These are phyloP conservation scores for Globodera rostochiensis DNA, from an alignment of 1,140 invertebrate genomes.

Conservation along the genomic window DNA sequence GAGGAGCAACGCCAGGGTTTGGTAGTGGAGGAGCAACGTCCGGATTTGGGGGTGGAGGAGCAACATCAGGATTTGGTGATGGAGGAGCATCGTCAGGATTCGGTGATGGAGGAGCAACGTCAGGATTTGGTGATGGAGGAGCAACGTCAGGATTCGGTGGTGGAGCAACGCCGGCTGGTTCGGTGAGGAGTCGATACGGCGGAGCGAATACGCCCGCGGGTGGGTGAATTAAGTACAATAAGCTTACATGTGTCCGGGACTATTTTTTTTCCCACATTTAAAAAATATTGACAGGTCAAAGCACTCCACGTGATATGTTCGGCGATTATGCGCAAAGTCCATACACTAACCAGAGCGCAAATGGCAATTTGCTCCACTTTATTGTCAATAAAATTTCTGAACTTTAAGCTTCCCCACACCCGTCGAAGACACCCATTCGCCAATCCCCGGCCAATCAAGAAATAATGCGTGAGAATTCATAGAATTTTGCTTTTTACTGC, in stretches of 20 bases:
- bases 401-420: conserved; percentile 22
- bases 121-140: no score
- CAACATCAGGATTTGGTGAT: neutral
- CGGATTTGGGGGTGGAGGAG: neutral
- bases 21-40: neutral
- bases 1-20: conserved; percentile 6
- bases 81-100: no score
- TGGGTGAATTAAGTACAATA: neutral
- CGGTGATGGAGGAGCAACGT: no score
- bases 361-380: conserved; percentile 5
- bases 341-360: conserved; percentile 67
- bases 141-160: conserved; percentile 16
- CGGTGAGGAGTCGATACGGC: conserved; percentile 6
- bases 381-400: neutral
- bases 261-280: conserved; percentile 28
- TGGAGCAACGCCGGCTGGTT: conserved; percentile 31
- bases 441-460: conserved; percentile 14
- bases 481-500: no score
- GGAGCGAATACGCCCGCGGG: conserved; percentile 15
- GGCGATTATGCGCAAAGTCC: conserved; percentile 76
- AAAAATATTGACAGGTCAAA: conserved; percentile 48
- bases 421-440: conserved; percentile 6
- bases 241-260: no score
- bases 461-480: conserved; percentile 19
- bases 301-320: conserved; percentile 16